phyloP scores from a whole-genome alignment of 2,797 vertebrate species.

The Potorous gilbertii region DNA sequence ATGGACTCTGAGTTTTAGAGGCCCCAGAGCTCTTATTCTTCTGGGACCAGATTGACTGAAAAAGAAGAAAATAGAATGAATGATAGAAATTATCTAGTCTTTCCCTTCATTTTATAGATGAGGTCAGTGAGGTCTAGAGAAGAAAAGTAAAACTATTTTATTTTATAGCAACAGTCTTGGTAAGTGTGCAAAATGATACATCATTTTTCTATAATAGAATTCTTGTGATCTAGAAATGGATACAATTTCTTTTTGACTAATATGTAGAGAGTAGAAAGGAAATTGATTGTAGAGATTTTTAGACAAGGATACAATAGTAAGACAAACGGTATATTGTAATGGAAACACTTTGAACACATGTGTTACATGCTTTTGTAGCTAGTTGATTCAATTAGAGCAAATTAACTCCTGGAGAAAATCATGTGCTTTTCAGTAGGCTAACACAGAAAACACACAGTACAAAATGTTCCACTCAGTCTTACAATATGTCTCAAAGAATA shows the following conservation, averaged over 20 bases:
- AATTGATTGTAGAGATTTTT: slow-evolving; percentile 1
- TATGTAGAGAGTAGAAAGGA: not conserved
- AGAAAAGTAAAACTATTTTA: not conserved
- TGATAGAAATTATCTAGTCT: not conserved
- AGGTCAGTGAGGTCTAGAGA: not conserved
- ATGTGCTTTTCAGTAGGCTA: not conserved
- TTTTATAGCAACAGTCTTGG: slow-evolving; percentile 14
- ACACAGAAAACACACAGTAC: slow-evolving; percentile 10
- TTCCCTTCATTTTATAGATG: not conserved
- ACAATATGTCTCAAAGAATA: slow-evolving; percentile 27
- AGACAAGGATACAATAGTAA: not conserved
- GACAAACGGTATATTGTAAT: not conserved
- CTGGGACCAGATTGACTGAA: not conserved
- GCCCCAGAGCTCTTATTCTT: not conserved
- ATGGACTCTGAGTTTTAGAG: not conserved
- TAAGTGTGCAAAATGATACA: not conserved
- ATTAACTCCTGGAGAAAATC: not conserved
- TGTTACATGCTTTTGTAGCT: not conserved
- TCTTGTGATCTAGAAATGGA: not conserved
- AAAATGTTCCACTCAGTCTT: slow-evolving; percentile 38
- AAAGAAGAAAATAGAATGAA: not conserved
- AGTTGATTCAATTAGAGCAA: not conserved
- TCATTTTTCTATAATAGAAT: not conserved
- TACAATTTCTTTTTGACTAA: not conserved
- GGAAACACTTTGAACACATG: not conserved